phyloP scores from a whole-genome alignment of 1,140 invertebrate genomes.

The Plodia interpunctella region DNA sequence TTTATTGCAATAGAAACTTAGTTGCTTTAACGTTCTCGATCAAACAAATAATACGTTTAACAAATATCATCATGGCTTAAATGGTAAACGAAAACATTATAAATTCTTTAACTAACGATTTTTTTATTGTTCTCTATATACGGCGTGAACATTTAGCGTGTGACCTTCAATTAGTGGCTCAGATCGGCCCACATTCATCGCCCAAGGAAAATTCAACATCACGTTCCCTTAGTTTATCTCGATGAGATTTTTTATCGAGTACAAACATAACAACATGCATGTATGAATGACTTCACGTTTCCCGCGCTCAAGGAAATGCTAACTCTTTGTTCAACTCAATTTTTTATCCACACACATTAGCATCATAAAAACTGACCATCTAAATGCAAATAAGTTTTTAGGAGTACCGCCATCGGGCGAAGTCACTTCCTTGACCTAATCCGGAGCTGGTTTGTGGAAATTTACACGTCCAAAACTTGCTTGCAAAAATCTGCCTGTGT shows the following conservation, averaged over 20 bases:
- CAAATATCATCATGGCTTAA: constrained; percentile 7
- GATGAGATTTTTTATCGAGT: constrained; percentile 18
- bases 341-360: constrained; percentile 43
- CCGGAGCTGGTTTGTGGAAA: constrained; percentile 3
- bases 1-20: not conserved
- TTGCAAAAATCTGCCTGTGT: not conserved
- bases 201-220: constrained; percentile 35
- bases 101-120: constrained; percentile 19
- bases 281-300: constrained; percentile 39
- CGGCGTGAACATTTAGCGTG: constrained; percentile 21
- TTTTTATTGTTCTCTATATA: constrained; percentile 28
- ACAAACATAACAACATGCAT: constrained; percentile 21
- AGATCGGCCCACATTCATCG: constrained; percentile 39
- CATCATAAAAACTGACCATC: constrained; percentile 41
- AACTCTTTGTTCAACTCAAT: constrained; percentile 36
- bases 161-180: constrained; percentile 40
- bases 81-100: constrained; percentile 11
- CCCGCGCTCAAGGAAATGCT: constrained; percentile 49
- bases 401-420: constrained; percentile 15
- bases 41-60: not conserved
- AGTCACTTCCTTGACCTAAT: constrained; percentile 19
- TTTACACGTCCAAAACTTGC: not conserved
- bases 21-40: not conserved
- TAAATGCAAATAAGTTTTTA: constrained; percentile 36
- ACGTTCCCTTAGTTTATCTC: constrained; percentile 27